Evolutionary conservation across 2,888 invertebrate species (phyloP).

Genomic region (Lamellibrachia satsuma): DNA sequence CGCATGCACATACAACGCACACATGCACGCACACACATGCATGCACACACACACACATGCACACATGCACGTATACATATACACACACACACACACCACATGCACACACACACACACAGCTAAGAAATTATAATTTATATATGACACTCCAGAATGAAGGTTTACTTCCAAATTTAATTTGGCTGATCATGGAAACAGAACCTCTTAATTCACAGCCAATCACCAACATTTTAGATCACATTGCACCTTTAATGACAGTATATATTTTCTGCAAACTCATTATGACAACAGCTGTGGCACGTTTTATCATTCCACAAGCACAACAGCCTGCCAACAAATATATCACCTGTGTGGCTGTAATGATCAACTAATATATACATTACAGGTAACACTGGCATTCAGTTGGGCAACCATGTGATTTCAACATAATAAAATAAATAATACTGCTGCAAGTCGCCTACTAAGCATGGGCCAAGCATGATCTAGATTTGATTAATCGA

Average conservation of each 20-base stretch:
- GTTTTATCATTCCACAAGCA: constrained; percentile 6
- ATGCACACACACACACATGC: no score
- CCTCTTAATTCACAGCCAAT: background rate
- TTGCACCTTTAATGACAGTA: background rate
- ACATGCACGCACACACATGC: no score
- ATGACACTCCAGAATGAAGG: background rate
- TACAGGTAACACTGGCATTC: constrained; percentile 12
- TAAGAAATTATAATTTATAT: background rate
- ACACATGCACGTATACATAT: background rate
- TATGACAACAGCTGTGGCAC: background rate
- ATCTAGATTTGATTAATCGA: background rate
- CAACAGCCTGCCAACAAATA: background rate
- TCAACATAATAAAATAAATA: background rate
- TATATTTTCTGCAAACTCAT: background rate
- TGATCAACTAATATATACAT: constrained; percentile 10
- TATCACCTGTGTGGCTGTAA: background rate
- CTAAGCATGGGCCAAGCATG: background rate
- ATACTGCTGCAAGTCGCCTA: background rate
- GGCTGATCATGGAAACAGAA: background rate
- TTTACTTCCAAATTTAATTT: constrained; percentile 5
- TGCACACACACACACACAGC: background rate
- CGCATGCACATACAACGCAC: no score
- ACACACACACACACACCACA: background rate
- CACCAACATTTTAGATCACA: background rate
- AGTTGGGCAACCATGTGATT: background rate